Conservation (phyloP, 2,113 vertebrate genomes). For the Mustela nigripes region DNA sequence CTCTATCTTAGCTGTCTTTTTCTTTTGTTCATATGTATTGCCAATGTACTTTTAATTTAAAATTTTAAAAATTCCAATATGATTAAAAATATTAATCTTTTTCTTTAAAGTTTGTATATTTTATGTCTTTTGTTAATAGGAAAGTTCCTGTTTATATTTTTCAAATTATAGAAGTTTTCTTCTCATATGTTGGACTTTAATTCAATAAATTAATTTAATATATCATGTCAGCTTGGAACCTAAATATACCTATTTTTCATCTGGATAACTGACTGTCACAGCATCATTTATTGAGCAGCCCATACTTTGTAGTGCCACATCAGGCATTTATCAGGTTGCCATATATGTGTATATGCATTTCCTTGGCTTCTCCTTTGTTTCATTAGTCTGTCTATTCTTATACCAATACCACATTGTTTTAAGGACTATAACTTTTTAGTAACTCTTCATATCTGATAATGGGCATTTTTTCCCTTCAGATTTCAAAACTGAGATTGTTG, state of each 20-base stretch:
- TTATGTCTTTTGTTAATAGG: neutral
- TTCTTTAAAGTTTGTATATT: neutral
- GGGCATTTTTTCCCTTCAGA: neutral
- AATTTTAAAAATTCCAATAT: neutral
- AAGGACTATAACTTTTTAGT: neutral
- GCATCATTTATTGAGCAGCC: neutral
- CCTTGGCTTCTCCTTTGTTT: neutral
- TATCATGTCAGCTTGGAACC: neutral
- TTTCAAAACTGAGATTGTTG: neutral
- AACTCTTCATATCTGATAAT: neutral
- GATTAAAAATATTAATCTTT: neutral
- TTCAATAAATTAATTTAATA: neutral
- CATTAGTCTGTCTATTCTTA: neutral
- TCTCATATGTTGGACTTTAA: neutral
- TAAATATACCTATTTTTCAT: neutral
- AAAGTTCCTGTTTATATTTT: neutral
- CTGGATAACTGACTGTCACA: neutral
- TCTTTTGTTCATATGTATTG: neutral
- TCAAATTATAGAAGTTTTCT: neutral
- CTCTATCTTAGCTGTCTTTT: neutral
- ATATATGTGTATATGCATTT: neutral
- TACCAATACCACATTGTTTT: neutral
- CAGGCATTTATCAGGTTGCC: neutral
- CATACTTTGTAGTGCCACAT: neutral
- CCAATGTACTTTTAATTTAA: neutral